These are phyloP conservation scores for Gandaritis pyraliata DNA, from an alignment of 2,888 invertebrate species.

Conservation along the genomic window DNA sequence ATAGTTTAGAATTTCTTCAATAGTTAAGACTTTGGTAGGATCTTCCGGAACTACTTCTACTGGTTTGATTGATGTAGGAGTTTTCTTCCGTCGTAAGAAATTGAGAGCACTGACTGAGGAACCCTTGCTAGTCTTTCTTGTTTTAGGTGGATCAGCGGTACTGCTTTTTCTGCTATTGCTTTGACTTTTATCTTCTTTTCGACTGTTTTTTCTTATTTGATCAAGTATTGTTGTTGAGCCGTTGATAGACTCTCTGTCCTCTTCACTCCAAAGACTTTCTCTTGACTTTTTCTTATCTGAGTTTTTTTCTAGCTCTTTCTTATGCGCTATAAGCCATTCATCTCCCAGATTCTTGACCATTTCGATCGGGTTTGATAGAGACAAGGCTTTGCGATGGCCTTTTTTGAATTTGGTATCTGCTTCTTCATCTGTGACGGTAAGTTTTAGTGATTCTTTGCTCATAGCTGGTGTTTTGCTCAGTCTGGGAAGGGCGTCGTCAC, in stretches of 20 bases:
- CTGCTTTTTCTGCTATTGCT: constrained; percentile 65
- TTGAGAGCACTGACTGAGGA: constrained; percentile 76
- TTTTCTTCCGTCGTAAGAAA: constrained; percentile 74
- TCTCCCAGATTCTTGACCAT: constrained; percentile 77
- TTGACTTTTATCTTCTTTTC: constrained; percentile 70
- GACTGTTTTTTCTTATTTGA: constrained; percentile 70
- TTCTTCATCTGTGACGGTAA: constrained; percentile 79
- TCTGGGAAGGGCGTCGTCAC: constrained; percentile 72
- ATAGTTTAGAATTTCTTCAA: constrained; percentile 68
- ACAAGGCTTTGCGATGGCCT: constrained; percentile 79
- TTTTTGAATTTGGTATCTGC: constrained; percentile 67
- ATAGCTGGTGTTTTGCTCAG: constrained; percentile 73
- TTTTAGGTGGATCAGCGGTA: constrained; percentile 66
- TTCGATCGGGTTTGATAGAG: constrained; percentile 78
- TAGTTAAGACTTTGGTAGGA: constrained; percentile 56
- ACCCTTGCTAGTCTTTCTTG: constrained; percentile 73
- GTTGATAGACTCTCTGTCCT: constrained; percentile 74
- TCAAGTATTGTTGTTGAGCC: constrained; percentile 71
- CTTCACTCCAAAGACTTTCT: constrained; percentile 80
- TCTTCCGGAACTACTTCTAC: constrained; percentile 74
- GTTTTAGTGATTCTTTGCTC: constrained; percentile 78
- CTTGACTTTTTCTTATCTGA: constrained; percentile 76
- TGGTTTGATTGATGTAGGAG: constrained; percentile 68
- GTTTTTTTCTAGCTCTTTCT: constrained; percentile 70
- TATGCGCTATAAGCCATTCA: constrained; percentile 74